Percentiles rank a stretch among this genome's conserved stretches.
Conservation (phyloP, 2,113 vertebrate genomes). For the Uria aalge region DNA sequence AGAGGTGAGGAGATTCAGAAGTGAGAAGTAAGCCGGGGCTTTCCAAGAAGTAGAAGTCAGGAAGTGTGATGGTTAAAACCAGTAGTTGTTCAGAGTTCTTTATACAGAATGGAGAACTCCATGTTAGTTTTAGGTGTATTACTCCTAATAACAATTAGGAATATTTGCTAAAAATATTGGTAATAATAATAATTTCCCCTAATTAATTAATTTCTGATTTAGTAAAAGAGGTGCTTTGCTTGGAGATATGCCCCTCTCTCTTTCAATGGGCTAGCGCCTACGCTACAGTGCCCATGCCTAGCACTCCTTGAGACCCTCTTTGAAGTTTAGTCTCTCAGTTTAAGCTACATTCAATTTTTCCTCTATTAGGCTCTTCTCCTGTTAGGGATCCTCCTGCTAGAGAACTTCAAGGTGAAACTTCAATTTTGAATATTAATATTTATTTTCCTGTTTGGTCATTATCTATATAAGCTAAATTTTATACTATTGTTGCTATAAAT, state of each 20-base stretch:
- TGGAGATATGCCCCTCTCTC: not conserved
- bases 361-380: not conserved
- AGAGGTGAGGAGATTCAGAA: not conserved
- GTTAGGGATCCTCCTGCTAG: not conserved
- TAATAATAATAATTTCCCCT: not conserved
- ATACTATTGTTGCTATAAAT: not conserved
- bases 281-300: not conserved
- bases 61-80: not conserved
- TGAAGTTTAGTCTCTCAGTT: not conserved
- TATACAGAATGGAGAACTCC: not conserved
- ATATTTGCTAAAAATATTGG: not conserved
- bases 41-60: not conserved
- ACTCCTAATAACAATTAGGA: not conserved
- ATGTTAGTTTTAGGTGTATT: not conserved
- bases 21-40: not conserved
- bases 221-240: not conserved
- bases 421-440: not conserved
- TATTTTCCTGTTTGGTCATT: not conserved
- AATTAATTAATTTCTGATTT: not conserved
- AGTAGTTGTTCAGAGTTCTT: not conserved
- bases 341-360: not conserved
- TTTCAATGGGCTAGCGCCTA: not conserved
- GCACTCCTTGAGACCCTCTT: not conserved
- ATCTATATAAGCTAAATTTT: not conserved
- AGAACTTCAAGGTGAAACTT: not conserved